Percentiles rank a stretch among this genome's conserved stretches.
phyloP scores from a whole-genome alignment of 2,888 invertebrate species.

The Marasmarcha lunaedactyla region DNA sequence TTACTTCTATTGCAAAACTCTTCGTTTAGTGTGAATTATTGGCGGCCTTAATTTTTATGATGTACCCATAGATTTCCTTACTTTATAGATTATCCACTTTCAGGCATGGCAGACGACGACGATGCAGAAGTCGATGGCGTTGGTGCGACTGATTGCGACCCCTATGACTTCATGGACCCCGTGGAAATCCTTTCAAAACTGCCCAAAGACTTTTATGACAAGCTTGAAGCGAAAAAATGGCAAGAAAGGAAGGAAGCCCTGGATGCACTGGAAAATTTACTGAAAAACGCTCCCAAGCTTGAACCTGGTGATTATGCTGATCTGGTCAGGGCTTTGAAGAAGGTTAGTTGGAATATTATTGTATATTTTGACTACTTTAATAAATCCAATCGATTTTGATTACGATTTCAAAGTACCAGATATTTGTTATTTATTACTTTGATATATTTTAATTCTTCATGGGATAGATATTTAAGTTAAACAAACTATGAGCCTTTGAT shows the following conservation, averaged over 20 bases:
- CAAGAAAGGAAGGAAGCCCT: constrained; percentile 94
- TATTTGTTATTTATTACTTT: no score
- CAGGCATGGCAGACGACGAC: constrained; percentile 37
- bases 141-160: constrained; percentile 80
- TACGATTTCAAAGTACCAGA: not conserved
- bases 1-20: no score
- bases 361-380: no score
- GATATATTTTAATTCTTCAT: no score
- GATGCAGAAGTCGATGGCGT: constrained; percentile 73
- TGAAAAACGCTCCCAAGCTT: constrained; percentile 84
- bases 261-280: constrained; percentile 82
- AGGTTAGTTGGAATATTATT: constrained; percentile 74
- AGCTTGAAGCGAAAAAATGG: constrained; percentile 96
- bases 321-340: constrained; percentile 87
- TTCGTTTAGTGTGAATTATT: no score
- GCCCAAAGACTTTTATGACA: constrained; percentile 95
- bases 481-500: no score
- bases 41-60: no score
- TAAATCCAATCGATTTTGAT: not conserved
- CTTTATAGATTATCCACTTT: no score
- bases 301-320: constrained; percentile 95
- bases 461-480: no score
- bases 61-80: no score
- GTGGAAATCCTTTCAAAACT: constrained; percentile 93
- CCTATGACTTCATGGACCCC: constrained; percentile 90